A percentile compares a stretch with the other conserved stretches of the same genome.
phyloP scores from a whole-genome alignment of 2,113 vertebrate species.

The Probosciger aterrimus region DNA sequence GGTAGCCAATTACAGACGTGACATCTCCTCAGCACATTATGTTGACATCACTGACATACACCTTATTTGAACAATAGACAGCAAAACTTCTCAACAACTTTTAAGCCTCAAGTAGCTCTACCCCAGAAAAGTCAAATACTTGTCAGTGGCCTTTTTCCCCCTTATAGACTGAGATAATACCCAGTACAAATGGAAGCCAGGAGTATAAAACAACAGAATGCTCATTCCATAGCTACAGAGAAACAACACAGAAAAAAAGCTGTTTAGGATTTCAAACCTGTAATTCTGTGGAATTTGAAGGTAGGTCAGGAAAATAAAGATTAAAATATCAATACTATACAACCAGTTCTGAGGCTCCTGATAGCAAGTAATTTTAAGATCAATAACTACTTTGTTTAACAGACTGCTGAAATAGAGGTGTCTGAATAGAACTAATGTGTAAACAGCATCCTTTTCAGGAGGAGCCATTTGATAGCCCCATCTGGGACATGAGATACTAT shows the following conservation, averaged over 20 bases:
- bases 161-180: not conserved
- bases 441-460: not conserved
- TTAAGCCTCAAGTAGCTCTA: conserved; percentile 30
- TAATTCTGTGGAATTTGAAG: not conserved
- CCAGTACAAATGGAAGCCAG: not conserved
- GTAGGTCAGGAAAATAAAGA: not conserved
- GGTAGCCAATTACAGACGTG: conserved; percentile 75
- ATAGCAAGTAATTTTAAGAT: not conserved
- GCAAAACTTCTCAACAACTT: conserved; percentile 70
- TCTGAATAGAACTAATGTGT: not conserved
- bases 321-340: not conserved
- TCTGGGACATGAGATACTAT: not conserved
- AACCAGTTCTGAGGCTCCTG: not conserved
- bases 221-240: not conserved
- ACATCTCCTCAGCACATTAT: conserved; percentile 72
- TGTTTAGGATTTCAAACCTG: not conserved
- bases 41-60: conserved; percentile 70
- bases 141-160: not conserved
- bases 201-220: not conserved
- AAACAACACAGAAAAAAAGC: not conserved
- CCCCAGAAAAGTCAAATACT: not conserved
- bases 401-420: not conserved
- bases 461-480: not conserved
- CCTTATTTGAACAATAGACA: conserved; percentile 71
- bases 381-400: conserved; percentile 6